Evolutionary conservation across 2,888 invertebrate species (phyloP), one percentile per base, ranked within the genome.

Genomic region (Harpalus rufipes): DNA sequence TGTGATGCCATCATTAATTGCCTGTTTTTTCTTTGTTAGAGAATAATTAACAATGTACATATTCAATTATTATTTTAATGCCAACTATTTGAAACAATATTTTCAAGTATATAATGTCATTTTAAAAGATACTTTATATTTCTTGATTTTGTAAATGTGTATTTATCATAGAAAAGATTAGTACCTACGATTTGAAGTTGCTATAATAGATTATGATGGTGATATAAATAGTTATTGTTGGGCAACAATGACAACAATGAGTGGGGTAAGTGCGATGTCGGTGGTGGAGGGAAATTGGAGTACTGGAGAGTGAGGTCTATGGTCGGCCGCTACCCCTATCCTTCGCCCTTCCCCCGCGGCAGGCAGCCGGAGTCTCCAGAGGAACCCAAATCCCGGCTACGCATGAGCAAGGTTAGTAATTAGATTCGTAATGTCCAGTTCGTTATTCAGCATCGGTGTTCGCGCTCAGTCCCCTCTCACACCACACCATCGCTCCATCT

Each of bases 361-460:
- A 51, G 63, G 44, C 76, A 25, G 72, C 44, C 68, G 51, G 72
- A 85, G 80, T 85, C 85, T 85, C 85, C 85, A 85, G 85, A 85
- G 85, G 59, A 85, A 80, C 85, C 85, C 85, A 85, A 85, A 85
- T 85, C 85, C 85, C 89, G 89, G 89, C 89, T 90, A 91, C 91
- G 91, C 91, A 91, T 91, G 91, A 91, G 91, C 91, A 91, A 91
- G 91, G 91, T 91, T 91, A 90, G 91, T 92, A 92, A 92, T 92
- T 92, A 92, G 92, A 92, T 92, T 91, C 91, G 91, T 91, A 91
- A 91, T 91, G 91, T 92, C 91, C 91, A 91, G 91, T 91, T 91
- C 90, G 91, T 91, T 91, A 90, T 89, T 89, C 88, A 87, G 87
- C 88, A 87, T 88, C 86, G 87, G 87, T 86, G 87, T 65, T 61